These are phyloP conservation scores for Zaprionus camerounensis DNA, from an alignment of 1,140 invertebrate species.

Conservation along the genomic window DNA sequence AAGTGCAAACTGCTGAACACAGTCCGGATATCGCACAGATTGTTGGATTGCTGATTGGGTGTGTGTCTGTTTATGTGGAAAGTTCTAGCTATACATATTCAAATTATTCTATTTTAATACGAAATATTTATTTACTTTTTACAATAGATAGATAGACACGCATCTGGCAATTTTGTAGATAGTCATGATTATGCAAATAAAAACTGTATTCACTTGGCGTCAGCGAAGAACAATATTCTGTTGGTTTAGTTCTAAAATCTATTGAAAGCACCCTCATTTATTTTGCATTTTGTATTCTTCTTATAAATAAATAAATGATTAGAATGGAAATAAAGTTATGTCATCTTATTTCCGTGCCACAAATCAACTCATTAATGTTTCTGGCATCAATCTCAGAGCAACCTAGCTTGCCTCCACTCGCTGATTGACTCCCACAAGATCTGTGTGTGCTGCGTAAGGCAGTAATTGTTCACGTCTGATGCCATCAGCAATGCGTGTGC, in stretches of 20 bases:
- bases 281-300: too few relatives aligned
- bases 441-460: slow-evolving; percentile 4
- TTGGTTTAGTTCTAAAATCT: too few relatives aligned
- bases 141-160: background rate
- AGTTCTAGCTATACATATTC: background rate
- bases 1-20: slow-evolving; percentile 36
- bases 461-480: slow-evolving; percentile 63
- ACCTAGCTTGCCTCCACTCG: slow-evolving; percentile 18
- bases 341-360: slow-evolving; percentile 53
- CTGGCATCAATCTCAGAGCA: slow-evolving; percentile 55
- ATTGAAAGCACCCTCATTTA: too few relatives aligned
- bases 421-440: slow-evolving; percentile 73
- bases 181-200: background rate
- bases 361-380: slow-evolving; percentile 17
- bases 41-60: background rate
- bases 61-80: slow-evolving; percentile 8
- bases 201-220: background rate
- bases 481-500: slow-evolving; percentile 56
- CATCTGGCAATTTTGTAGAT: background rate
- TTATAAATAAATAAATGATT: background rate
- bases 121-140: slow-evolving; percentile 58
- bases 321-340: slow-evolving; percentile 44
- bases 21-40: background rate
- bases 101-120: slow-evolving; percentile 34
- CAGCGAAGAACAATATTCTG: background rate